phyloP scores from a whole-genome alignment of 2,888 invertebrate genomes.

The Crocallis elinguaria region DNA sequence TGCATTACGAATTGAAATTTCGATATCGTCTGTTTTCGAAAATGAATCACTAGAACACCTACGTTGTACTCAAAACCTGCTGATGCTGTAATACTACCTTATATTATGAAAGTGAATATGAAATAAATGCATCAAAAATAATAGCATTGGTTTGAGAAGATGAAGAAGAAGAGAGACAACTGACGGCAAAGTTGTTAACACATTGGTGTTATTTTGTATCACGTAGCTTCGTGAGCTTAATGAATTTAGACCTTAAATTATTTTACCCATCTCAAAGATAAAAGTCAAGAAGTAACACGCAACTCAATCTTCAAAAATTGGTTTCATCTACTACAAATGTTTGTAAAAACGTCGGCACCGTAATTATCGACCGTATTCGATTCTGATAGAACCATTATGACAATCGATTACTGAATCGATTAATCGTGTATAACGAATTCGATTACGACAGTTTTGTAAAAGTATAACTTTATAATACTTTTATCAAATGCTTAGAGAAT shows the following conservation, averaged over 20 bases:
- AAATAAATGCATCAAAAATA: not conserved
- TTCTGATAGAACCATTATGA: conserved; percentile 22
- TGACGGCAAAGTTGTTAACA: no score
- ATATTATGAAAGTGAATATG: not conserved
- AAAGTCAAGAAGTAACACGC: conserved; percentile 2
- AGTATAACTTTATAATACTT: not conserved
- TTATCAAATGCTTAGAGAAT: not conserved
- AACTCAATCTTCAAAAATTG: conserved; percentile 13
- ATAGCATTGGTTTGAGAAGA: no score
- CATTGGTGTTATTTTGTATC: not conserved
- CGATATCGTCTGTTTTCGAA: not conserved
- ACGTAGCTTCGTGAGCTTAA: not conserved
- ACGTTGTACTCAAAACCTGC: conserved; percentile 1
- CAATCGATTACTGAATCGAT: conserved; percentile 13
- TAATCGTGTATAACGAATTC: conserved; percentile 6
- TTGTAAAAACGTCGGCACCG: conserved; percentile 19
- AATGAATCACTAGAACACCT: conserved; percentile 4
- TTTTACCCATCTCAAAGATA: conserved; percentile 1
- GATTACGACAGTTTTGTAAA: not conserved
- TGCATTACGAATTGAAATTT: conserved; percentile 11
- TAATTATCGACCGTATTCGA: conserved; percentile 20
- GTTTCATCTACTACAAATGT: conserved; percentile 21
- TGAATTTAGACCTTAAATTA: not conserved
- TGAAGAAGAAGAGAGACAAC: no score
- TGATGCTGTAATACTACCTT: not conserved